Evolutionary conservation across 2,888 invertebrate species (phyloP).

Genomic region (Galerucella pusilla): DNA sequence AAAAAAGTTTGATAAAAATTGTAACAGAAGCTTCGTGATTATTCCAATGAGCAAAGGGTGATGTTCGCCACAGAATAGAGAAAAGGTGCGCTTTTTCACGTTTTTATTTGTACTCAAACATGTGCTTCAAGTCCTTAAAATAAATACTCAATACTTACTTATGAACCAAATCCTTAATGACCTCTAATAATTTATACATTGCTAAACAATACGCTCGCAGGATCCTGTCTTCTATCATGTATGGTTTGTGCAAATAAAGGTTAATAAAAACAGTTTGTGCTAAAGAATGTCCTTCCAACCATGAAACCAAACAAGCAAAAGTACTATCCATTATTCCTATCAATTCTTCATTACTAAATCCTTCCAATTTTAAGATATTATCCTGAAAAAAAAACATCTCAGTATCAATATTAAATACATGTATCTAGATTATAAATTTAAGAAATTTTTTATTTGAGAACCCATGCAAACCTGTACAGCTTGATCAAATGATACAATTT

Average conservation of each 20-base stretch:
- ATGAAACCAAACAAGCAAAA: constrained; percentile 93
- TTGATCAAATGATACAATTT: constrained; percentile 87
- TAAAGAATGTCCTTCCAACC: constrained; percentile 96
- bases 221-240: constrained; percentile 82
- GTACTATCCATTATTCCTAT: constrained; percentile 96
- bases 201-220: constrained; percentile 89
- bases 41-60: too few species aligned
- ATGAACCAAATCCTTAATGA: constrained; percentile 88
- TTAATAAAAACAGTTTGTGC: constrained; percentile 98
- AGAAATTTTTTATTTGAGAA: neutral
- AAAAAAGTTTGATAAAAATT: too few species aligned
- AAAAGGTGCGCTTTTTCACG: too few species aligned
- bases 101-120: too few species aligned
- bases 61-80: too few species aligned
- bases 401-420: too few species aligned
- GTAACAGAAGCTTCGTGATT: too few species aligned
- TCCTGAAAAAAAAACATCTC: constrained; percentile 68
- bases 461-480: constrained; percentile 75
- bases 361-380: constrained; percentile 80
- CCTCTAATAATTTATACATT: constrained; percentile 88
- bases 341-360: constrained; percentile 81
- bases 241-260: constrained; percentile 92
- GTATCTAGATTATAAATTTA: neutral
- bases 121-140: neutral
- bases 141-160: constrained; percentile 70